These are phyloP conservation scores for Dicyrtoma fusca DNA, from an alignment of 2,888 invertebrate genomes.

Conservation along the genomic window DNA sequence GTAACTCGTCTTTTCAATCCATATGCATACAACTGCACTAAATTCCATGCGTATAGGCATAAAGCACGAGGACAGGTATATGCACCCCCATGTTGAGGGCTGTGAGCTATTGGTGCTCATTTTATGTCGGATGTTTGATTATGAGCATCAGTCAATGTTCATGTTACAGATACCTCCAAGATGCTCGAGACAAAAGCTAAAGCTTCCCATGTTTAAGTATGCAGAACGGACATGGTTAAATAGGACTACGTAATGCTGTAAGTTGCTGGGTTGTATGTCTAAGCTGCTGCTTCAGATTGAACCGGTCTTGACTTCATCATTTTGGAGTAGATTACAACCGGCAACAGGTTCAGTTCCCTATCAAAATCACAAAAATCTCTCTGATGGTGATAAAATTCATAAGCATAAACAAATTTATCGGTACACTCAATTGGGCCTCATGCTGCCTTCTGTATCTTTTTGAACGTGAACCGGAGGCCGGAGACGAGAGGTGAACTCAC, in stretches of 20 bases:
- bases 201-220: slow-evolving; percentile 27
- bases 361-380: neutral
- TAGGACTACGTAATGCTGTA: neutral
- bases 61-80: no score
- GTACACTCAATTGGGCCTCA: neutral
- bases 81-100: no score
- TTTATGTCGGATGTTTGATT: neutral
- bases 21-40: no score
- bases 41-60: no score
- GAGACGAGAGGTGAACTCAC: neutral
- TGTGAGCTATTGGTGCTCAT: no score
- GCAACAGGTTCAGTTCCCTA: neutral
- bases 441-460: neutral
- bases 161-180: neutral
- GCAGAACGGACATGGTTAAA: slow-evolving; percentile 37
- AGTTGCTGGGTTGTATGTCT: no score
- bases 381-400: slow-evolving; percentile 4
- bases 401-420: slow-evolving; percentile 13
- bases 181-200: neutral
- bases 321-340: neutral
- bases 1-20: no score
- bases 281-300: neutral
- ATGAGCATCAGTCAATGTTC: neutral
- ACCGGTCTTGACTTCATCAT: slow-evolving; percentile 1
- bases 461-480: neutral